Evolutionary conservation across 2,888 invertebrate species (phyloP).

Genomic region (Ischnura elegans): DNA sequence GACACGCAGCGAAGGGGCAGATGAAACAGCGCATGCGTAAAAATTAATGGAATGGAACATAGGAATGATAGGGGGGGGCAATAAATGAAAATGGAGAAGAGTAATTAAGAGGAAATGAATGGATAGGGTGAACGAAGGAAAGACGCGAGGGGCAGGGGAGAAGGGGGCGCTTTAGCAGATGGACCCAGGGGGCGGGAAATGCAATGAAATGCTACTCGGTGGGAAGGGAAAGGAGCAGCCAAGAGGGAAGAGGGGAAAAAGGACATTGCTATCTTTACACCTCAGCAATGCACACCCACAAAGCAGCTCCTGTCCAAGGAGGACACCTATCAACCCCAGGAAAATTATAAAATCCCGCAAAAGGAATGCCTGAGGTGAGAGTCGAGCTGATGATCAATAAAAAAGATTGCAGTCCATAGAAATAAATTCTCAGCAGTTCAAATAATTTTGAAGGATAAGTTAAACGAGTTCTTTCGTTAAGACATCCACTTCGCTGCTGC

Average conservation of each 20-base stretch:
- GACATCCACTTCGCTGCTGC: too few relatives aligned
- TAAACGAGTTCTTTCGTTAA: too few relatives aligned
- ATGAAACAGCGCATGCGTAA: constrained; percentile 3
- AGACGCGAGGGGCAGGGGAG: not conserved
- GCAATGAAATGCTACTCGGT: not conserved
- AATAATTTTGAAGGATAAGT: too few relatives aligned
- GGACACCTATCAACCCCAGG: too few relatives aligned
- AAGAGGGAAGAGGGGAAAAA: not conserved
- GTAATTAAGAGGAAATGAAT: constrained; percentile 40
- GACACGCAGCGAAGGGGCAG: not conserved
- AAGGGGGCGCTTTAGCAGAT: not conserved
- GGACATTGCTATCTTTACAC: not conserved
- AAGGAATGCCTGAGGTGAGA: too few relatives aligned
- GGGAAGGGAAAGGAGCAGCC: not conserved
- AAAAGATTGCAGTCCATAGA: too few relatives aligned
- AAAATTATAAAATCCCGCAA: too few relatives aligned
- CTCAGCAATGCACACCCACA: not conserved
- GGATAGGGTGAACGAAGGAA: not conserved
- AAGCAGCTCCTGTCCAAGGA: not conserved
- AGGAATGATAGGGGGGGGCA: constrained; percentile 2
- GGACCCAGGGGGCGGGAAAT: not conserved
- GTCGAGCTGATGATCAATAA: too few relatives aligned
- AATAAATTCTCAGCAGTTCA: too few relatives aligned
- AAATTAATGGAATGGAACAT: constrained; percentile 53
- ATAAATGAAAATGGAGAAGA: constrained; percentile 48